A percentile compares a stretch with the other conserved stretches of the same genome.
Conservation (phyloP, 2,113 vertebrate genomes). For the Pterocles burchelli region DNA sequence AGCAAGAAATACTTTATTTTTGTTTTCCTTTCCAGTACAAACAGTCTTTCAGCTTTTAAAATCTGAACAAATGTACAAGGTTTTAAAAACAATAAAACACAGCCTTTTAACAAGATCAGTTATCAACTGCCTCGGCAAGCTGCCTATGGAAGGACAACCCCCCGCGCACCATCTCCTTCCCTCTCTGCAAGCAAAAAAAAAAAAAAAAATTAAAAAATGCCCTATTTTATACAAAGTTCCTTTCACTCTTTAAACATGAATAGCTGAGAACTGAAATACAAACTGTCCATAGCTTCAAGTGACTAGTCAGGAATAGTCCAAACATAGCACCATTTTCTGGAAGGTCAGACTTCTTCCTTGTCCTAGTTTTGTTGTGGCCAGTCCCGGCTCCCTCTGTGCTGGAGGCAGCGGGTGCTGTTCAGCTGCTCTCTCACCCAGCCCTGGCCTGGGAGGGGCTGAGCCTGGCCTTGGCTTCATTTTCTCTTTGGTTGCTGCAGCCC, state of each 20-base stretch:
- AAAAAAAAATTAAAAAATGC: neutral
- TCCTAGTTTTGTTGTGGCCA: neutral
- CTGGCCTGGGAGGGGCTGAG: neutral
- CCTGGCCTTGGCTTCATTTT: neutral
- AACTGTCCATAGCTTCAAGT: slow-evolving; percentile 43
- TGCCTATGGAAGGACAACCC: neutral
- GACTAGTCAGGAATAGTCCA: slow-evolving; percentile 21
- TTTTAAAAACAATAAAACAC: slow-evolving; percentile 24
- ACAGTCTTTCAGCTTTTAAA: slow-evolving; percentile 22
- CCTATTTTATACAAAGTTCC: neutral
- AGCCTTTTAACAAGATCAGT: neutral
- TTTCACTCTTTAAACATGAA: neutral
- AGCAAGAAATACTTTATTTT: slow-evolving; percentile 26
- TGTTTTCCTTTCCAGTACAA: slow-evolving; percentile 40
- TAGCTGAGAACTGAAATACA: slow-evolving; percentile 43
- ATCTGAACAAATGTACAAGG: slow-evolving; percentile 37
- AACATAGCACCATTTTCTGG: slow-evolving; percentile 30
- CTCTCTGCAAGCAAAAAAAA: neutral
- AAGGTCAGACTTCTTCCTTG: slow-evolving; percentile 26
- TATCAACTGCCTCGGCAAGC: neutral
- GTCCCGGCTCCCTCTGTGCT: neutral
- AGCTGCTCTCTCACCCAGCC: neutral
- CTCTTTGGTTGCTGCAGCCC: slow-evolving; percentile 14
- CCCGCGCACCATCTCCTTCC: neutral
- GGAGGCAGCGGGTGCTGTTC: neutral